phyloP scores from a whole-genome alignment of 2,888 invertebrate genomes.

The Hemithea aestivaria region DNA sequence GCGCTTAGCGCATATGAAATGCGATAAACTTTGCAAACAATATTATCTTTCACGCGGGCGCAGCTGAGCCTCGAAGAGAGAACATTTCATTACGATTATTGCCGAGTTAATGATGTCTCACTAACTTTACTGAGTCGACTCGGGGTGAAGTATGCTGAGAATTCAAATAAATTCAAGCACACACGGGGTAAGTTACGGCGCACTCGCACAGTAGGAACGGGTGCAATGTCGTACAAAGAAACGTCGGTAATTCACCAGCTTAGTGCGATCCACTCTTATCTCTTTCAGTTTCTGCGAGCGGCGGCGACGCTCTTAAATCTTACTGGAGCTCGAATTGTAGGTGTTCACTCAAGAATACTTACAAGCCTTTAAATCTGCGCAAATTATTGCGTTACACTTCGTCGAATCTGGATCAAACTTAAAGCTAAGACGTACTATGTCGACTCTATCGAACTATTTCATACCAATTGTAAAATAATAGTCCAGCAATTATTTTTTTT shows the following conservation, averaged over 20 bases:
- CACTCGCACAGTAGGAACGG: constrained; percentile 34
- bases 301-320: constrained; percentile 61
- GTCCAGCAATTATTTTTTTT: no score
- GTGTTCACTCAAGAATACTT: constrained; percentile 50
- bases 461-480: background rate
- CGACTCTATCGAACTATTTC: background rate
- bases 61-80: constrained; percentile 49
- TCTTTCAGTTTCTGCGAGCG: constrained; percentile 51
- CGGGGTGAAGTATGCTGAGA: constrained; percentile 49
- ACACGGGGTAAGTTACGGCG: constrained; percentile 44
- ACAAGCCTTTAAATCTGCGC: constrained; percentile 59
- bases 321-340: constrained; percentile 49
- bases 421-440: constrained; percentile 2
- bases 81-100: constrained; percentile 66
- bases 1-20: constrained; percentile 42
- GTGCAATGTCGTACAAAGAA: constrained; percentile 50
- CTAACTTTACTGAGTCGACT: constrained; percentile 49
- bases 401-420: constrained; percentile 28
- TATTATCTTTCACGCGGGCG: constrained; percentile 43
- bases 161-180: constrained; percentile 60
- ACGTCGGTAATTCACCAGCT: constrained; percentile 58
- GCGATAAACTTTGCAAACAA: constrained; percentile 54
- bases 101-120: constrained; percentile 62
- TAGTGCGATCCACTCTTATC: constrained; percentile 59
- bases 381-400: constrained; percentile 56